Evolutionary conservation across 2,113 vertebrate species (phyloP), one percentile per base, ranked within the genome.

Genomic region (Eulemur rufifrons): DNA sequence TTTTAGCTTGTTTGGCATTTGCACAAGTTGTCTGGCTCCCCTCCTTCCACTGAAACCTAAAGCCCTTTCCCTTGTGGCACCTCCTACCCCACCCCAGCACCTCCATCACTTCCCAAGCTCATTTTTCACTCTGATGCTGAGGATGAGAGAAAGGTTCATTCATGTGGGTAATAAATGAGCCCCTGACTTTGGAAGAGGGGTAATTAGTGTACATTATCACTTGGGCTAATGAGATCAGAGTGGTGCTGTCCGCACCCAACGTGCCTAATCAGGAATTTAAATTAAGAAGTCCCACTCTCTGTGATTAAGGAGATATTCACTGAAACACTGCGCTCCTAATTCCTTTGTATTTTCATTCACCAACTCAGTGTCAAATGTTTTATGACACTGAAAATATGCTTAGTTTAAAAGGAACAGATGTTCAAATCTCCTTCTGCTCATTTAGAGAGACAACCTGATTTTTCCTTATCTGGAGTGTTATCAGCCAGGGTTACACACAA

Each of bases 141-240:
- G 56, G 71, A 94, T 64, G 95, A 94, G 50, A 84, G 82, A 94
- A 91, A 97, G 13, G 5, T 86, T 97, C 61, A 61, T 96, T 97
- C 54, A 14, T 29, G 5, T 3, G 91, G 74, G 61, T 95, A 97
- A 90, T 45, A 97, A 97, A 97, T 96, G 88, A 97, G 93, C 21
- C 92, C 68, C 91, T 92, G 81, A 91, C 93, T 97, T 93, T 73
- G 83, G 93, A 81, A 97, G 56, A 87, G 78, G 52, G 56, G 29
- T 96, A 96, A 98, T 97, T 97, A 97, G 95, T 77, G 56, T 21
- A 64, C 95, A 98, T 68, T 86, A 95, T 74, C 95, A 93, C 64
- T 97, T 42, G 84, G 71, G 2, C 86, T 97, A 98, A 97, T 95
- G 85, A 97, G 95, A 98, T 77, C 73, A 85, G 59, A 89, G 84